These are phyloP conservation scores for Pseudomugil tenellus DNA, from an alignment of 2,797 vertebrate genomes.

Conservation along the genomic window DNA sequence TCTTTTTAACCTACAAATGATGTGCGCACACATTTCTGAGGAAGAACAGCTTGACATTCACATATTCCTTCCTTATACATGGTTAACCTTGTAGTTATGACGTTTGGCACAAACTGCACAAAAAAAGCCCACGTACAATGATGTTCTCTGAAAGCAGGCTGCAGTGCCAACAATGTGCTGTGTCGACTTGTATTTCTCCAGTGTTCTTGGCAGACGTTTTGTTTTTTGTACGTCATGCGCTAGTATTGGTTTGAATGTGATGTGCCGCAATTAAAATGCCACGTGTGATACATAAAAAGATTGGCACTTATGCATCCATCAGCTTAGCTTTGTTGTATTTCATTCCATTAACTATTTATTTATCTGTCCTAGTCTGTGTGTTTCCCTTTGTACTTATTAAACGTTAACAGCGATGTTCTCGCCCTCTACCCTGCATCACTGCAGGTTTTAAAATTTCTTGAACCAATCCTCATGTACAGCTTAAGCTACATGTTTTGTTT, in stretches of 20 bases:
- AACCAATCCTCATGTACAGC: slow-evolving; percentile 11
- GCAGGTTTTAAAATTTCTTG: slow-evolving; percentile 4
- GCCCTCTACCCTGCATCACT: slow-evolving; percentile 4
- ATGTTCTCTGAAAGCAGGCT: no score
- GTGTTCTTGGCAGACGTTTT: slow-evolving; percentile 4
- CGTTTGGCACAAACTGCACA: no score
- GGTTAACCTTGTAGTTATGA: no score
- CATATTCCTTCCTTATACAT: not conserved
- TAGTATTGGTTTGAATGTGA: not conserved
- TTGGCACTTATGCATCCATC: not conserved
- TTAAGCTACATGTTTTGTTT: slow-evolving; percentile 20
- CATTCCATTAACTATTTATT: not conserved
- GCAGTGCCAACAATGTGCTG: no score
- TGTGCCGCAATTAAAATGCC: slow-evolving; percentile 1
- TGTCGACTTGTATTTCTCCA: not conserved
- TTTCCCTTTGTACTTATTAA: not conserved
- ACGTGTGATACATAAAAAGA: not conserved
- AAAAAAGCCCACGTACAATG: no score
- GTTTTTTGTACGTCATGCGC: not conserved
- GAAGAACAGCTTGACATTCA: not conserved
- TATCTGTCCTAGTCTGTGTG: not conserved
- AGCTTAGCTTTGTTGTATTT: not conserved
- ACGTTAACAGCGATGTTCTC: not conserved
- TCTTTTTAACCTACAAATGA: not conserved
- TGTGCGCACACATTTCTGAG: not conserved